phyloP scores from a whole-genome alignment of 2,113 vertebrate species.

The Channa maculata region DNA sequence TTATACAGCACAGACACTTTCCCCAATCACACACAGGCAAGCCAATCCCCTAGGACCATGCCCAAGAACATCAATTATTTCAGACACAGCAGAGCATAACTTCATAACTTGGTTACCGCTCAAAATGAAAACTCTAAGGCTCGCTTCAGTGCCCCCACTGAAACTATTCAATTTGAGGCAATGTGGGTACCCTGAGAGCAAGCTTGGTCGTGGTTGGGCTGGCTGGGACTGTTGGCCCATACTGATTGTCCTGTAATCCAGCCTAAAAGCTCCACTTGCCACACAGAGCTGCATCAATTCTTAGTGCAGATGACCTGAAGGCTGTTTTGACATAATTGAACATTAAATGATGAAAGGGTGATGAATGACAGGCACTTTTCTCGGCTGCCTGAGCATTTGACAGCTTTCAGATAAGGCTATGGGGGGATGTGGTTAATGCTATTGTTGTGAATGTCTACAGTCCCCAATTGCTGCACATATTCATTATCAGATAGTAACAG shows the following conservation, averaged over 20 bases:
- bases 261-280: conserved; percentile 67
- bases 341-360: conserved; percentile 76
- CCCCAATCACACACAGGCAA: conserved; percentile 44
- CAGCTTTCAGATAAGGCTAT: conserved; percentile 57
- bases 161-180: conserved; percentile 59
- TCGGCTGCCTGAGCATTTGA: conserved; percentile 59
- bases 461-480: conserved; percentile 14
- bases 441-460: conserved; percentile 42
- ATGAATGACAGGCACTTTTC: conserved; percentile 70
- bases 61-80: conserved; percentile 64
- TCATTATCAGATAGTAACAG: conserved; percentile 10
- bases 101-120: conserved; percentile 55
- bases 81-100: conserved; percentile 48
- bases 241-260: conserved; percentile 69
- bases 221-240: conserved; percentile 55
- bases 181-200: conserved; percentile 38
- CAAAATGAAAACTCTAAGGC: conserved; percentile 39
- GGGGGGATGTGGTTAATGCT: conserved; percentile 34
- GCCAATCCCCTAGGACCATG: conserved; percentile 56
- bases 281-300: conserved; percentile 70
- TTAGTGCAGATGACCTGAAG: conserved; percentile 64
- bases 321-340: conserved; percentile 80
- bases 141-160: conserved; percentile 41
- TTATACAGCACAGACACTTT: conserved; percentile 56
- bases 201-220: conserved; percentile 53